Base-by-base conservation (phyloP, 1,140 invertebrate genomes). In the Neodiprion fabricii region DNA sequence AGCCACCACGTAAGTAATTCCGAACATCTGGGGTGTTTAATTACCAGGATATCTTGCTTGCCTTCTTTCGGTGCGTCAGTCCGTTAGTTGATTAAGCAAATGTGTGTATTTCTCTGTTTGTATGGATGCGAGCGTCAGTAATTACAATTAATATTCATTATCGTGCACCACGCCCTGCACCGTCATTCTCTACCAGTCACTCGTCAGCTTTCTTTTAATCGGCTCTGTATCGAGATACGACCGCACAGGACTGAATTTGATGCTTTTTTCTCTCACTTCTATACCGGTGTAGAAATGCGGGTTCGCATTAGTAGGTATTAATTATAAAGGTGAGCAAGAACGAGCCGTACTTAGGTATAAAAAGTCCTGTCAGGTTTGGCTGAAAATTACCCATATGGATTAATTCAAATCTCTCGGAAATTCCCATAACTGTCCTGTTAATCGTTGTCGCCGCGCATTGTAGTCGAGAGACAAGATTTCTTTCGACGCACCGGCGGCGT, bases 21-120 rank as follows among this genome's bases (percentile, higher is more conserved):
- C 80, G 81, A 85, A 84, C 85, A 86, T 86, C 85, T 86, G 84
- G 85, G 85, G 83, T 82, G 83, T 79, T 86, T 85, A 85, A 87
- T 87, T 87, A 87, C 85, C 85, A 82, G 80, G 80, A 83, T 83
- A 84, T 85, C 82, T 85, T 83, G 82, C 78, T 79, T 81, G 76
- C 84, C 83, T 77, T 83, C 83, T 79, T 76, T 76, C 74, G 17
- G 76, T 77, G 75, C 79, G 76, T 80, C 78, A 75, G 77, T 77
- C 79, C 75, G 75, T 81, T 79, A 76, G 79, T 79, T 83, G 81
- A 84, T 85, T 81, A 82, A 85, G 76, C 78, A 83, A 85, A 86
- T 83, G 82, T 82, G 80, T 83, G 81, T 84, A 73, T 82, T 83
- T 81, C 77, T 68, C 77, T 66, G 12, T 23, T 73, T 65, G 40